Conservation (phyloP, 2,113 vertebrate species). For the Rafetus swinhoei region DNA sequence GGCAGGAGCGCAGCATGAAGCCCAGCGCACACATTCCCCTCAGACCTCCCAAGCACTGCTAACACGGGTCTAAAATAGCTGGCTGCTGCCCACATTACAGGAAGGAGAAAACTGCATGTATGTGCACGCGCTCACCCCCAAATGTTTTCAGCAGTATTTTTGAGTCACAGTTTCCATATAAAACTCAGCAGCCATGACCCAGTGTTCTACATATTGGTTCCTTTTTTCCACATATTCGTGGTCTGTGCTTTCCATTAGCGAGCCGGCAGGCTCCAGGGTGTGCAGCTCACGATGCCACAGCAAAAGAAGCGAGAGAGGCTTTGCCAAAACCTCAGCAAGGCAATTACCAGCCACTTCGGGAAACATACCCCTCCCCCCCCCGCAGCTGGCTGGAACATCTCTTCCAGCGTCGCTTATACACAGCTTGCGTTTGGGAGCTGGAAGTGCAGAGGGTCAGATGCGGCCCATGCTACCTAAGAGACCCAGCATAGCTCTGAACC, state of each 20-base stretch:
- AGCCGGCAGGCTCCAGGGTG: neutral
- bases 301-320: neutral
- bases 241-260: neutral
- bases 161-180: slow-evolving; percentile 66
- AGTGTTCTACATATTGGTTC: slow-evolving; percentile 61
- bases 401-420: neutral
- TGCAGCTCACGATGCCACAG: neutral
- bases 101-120: slow-evolving; percentile 28
- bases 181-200: slow-evolving; percentile 29
- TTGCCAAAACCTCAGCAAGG: slow-evolving; percentile 48
- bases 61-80: neutral
- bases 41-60: slow-evolving; percentile 7
- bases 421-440: neutral
- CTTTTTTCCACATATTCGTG: slow-evolving; percentile 36
- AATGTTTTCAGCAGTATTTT: slow-evolving; percentile 18
- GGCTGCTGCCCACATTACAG: neutral
- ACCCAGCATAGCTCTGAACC: neutral
- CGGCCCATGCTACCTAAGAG: neutral
- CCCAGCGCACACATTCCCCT: fast-evolving
- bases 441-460: neutral
- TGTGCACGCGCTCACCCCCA: neutral
- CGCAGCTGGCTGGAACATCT: neutral
- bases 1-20: neutral
- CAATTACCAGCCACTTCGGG: slow-evolving; percentile 43
- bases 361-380: neutral